Evolutionary conservation across 1,140 invertebrate genomes (phyloP), one percentile per base, ranked within the genome.

Genomic region (Ruditapes philippinarum): DNA sequence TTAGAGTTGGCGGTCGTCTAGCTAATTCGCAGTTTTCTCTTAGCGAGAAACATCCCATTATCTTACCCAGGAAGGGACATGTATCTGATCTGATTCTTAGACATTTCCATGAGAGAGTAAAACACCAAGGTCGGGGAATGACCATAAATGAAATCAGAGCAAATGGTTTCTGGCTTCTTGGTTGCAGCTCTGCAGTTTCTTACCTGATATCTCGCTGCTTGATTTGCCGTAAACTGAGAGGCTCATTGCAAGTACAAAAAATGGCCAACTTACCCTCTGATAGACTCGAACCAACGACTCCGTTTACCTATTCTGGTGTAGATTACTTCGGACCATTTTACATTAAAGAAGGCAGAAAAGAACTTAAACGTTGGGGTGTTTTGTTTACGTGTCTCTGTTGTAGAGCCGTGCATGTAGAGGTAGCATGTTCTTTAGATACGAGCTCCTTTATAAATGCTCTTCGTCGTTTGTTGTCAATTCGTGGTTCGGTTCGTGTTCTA

Each of bases 391-490:
- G 92, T 60, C 19, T 93, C 25, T 33, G 45, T 12, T 76, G 70
- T 31, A 11, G 92, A 90, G 92, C 92, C 31, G 57, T 93, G 9
- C 92, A 93, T 73, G n/a, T 93, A 9, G 90, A 93, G 51, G 31
- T 73, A 9, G 49, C 81, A 40, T 19, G 70, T 49, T 70, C 65
- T 19, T 11, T 89, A 1, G 76, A 70, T 28, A 89, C 92, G 5
- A 42, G 57, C 38, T 74, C 78, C 51, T 93, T 89, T 38, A 87
- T 93, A 0, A 82, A 89, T 73, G 83, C 82, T 49, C 68, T 93
- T n/a, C 51, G 89, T 31, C 28, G 90, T 12, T 89, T 93, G 14
- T 78, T 91, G 25, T 45, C 91, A 25, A 2, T 79, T 1, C 49
- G 88, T 7, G 90, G 89, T 28, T 45, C 70, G 14, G 51, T 92